Evolutionary conservation across 2,113 vertebrate genomes (phyloP), one percentile per base, ranked within the genome.

Genomic region (Prunella himalayana): DNA sequence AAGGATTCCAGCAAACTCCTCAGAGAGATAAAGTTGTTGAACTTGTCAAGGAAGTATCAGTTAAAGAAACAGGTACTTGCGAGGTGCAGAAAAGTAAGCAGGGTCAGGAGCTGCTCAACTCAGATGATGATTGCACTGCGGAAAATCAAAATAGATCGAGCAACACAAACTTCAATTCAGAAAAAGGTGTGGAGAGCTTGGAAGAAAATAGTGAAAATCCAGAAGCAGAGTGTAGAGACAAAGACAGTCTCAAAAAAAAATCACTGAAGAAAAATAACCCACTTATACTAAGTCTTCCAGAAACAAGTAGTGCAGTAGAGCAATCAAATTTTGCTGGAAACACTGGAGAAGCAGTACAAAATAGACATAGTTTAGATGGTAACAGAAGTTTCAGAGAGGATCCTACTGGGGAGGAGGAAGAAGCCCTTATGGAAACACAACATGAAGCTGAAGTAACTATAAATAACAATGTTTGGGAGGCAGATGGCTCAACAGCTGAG

Each of bases 401-500:
- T 92, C 60, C 96, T 53, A 35, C 86, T 68, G 57, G 88, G 64
- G 96, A 94, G 56, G 91, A 94, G 59, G 97, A 96, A 79, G 95
- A 95, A 64, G 45, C 93, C 68, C 85, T 98, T 92, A 90, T 96
- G 88, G 95, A 95, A 90, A 94, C 97, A 42, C 97, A 97, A 42
- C 96, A 65, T 70, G 98, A 97, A 96, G 59, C 94, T 83, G 96
- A 97, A 94, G 71, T 97, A 81, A 87, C 95, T 94, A 94, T 96
- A 96, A 97, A 95, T 94, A 97, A 97, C 80, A 96, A 3, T 51
- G 75, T 93, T 93, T 95, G 98, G 95, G 97, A 97, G 93, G 96
- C 97, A 82, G 97, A 98, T 86, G 97, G 90, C 33, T 95, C 96
- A 56, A 91, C 96, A 54, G 95, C 97, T 65, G 98, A 98, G 35